These are phyloP conservation scores for Phalacrocorax aristotelis DNA, from an alignment of 2,113 vertebrate species.

Conservation along the genomic window DNA sequence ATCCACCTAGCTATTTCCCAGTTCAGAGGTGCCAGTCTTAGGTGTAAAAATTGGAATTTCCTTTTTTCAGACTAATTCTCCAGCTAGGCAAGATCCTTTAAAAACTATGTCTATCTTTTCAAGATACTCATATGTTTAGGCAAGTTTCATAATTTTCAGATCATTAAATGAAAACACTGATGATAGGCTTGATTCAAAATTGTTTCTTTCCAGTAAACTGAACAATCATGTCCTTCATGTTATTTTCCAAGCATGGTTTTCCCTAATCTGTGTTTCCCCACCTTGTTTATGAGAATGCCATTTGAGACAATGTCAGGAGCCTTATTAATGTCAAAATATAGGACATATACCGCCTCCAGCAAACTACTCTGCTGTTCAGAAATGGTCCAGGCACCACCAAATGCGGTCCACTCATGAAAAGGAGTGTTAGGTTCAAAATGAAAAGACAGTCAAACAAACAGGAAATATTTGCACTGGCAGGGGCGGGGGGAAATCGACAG, in stretches of 20 bases:
- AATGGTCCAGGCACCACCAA: neutral
- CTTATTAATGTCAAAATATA: constrained; percentile 24
- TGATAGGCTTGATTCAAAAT: neutral
- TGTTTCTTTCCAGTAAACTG: neutral
- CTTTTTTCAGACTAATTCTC: neutral
- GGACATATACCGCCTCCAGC: constrained; percentile 26
- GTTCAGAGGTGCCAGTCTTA: neutral
- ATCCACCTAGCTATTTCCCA: neutral
- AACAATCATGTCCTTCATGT: neutral
- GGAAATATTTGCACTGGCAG: neutral
- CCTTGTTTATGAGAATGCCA: neutral
- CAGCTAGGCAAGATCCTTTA: neutral
- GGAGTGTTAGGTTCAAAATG: neutral
- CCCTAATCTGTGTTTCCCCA: neutral
- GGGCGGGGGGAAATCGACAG: neutral
- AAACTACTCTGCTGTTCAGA: neutral
- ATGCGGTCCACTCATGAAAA: neutral
- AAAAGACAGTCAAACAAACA: neutral
- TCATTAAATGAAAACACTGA: neutral
- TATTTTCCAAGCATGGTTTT: neutral
- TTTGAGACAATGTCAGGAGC: neutral
- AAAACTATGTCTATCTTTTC: neutral
- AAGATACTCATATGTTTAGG: neutral
- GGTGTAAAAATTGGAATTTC: neutral
- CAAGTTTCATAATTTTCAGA: neutral